Base-by-base conservation (phyloP, 1,140 invertebrate species). In the Apis laboriosa region DNA sequence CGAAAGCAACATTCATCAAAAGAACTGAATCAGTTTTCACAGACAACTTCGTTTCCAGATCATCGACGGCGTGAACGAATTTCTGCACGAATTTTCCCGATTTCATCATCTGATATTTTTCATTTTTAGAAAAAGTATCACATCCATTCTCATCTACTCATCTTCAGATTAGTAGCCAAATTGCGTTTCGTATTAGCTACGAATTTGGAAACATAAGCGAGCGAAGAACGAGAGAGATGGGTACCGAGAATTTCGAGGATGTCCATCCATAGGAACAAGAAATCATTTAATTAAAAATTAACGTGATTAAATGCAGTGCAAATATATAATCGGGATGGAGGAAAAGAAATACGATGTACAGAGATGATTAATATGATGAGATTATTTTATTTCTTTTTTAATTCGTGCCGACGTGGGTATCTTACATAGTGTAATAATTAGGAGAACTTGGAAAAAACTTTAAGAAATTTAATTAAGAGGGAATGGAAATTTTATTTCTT, bases 111-210 rank as follows among this genome's bases (percentile, higher is more conserved):
- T 2, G 34, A 66, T 78, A 83, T 83, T 72, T 67, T 28, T 76
- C 76, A 60, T 60, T 70, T 72, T 73, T 58, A 55, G 55, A 60
- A 61, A 58, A 63, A 82, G 80, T 21, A 24, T 28, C 34, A 34
- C 34, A 2, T 58, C 55, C 43, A 77, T 66, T 28, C 19, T 71
- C 34, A 24, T 17, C 24, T 34, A 19, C 2, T 9, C 49, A 83
- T 73, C 76, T 72, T 83, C 71, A 56, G 80, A 68, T 19, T 43
- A 13, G 12, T 56, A 19, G 49, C 71, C 53, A 83, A 83, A 83
- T 83, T 79, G 77, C 82, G 77, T 83, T 80, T 67, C 60, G 77
- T 73, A 83, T 73, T 68, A 79, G 58, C 60, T 73, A 55, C 34
- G 77, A 83, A 80, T 85, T 83, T 77, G 72, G 53, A 21, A 63